Percentiles rank a stretch among this genome's conserved stretches.
Conservation (phyloP, 2,888 invertebrate genomes). For the Thymelicus lineola region DNA sequence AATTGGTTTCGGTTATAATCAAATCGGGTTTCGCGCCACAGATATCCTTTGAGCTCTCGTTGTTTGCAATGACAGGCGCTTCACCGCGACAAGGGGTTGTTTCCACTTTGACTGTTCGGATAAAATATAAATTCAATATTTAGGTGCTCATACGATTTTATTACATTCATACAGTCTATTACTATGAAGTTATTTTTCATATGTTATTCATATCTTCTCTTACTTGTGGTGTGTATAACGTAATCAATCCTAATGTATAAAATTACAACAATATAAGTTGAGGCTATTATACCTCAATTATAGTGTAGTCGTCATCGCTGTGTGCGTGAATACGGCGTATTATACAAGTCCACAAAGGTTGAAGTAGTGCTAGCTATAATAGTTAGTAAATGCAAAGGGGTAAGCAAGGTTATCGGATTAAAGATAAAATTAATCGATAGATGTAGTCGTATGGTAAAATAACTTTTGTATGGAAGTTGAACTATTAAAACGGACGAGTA, state of each 20-base stretch:
- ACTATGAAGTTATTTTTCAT: too few relatives aligned
- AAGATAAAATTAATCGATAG: conserved; percentile 9
- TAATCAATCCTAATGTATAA: too few relatives aligned
- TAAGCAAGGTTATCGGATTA: conserved; percentile 15
- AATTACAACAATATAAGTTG: too few relatives aligned
- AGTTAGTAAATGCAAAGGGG: background rate
- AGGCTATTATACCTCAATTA: too few relatives aligned
- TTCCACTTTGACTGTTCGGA: conserved; percentile 21
- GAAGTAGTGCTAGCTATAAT: background rate
- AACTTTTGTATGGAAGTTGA: background rate
- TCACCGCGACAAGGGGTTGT: conserved; percentile 1
- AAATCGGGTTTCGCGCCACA: background rate
- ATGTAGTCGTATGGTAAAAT: background rate
- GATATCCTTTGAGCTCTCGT: background rate
- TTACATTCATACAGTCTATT: too few relatives aligned
- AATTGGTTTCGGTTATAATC: background rate
- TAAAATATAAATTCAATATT: conserved; percentile 12
- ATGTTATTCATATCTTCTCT: too few relatives aligned
- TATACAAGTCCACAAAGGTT: background rate
- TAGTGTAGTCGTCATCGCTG: background rate
- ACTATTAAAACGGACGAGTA: too few relatives aligned
- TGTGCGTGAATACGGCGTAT: conserved; percentile 6
- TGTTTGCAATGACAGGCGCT: background rate
- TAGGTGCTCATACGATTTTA: background rate
- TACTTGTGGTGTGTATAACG: too few relatives aligned